Base-by-base conservation (phyloP, 2,113 vertebrate species). In the Poeciliopsis turrubarensis region DNA sequence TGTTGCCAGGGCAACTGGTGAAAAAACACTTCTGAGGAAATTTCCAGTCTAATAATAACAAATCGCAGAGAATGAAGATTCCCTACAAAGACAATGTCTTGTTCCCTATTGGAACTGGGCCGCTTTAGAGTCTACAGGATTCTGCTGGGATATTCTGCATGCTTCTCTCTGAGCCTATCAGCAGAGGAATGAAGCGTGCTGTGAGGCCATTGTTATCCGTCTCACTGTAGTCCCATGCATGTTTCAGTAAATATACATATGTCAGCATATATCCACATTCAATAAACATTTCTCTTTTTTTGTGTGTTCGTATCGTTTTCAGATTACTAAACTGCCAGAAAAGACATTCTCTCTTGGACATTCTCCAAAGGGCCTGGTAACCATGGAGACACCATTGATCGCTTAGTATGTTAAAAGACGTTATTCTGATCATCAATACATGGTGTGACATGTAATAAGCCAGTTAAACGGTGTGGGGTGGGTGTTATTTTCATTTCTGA, bases 41-140 rank as follows among this genome's bases (percentile, higher is more conserved):
- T 93, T 94, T 94, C 81, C 83, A 94, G 93, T 95, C 96, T 96
- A 97, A 97, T 96, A 97, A 97, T 96, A 97, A 94, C 95, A 93
- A 92, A 95, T 95, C 90, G 84, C 92, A 77, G 89, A 92, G 92
- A 95, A 92, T 87, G 87, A 94, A 94, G 94, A 94, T 83, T 83
- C 72, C 69, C 83, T 80, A 85, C 87, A 92, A 90, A 94, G 88
- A 89, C 79, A 61, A 60, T 78, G 80, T 71, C 75, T 76, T 84
- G 89, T 47, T 77, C 68, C 73, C 79, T 62, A 66, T 73, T 78
- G 75, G 87, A 92, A 91, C 34, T 72, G 68, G 74, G 86, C 44
- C 74, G 85, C 13, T 29, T 87, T 78, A 71, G 77, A 87, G 75
- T 77, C 76, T 68, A 67, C 72, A 82, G 72, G 51, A 65, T 51